Base-by-base conservation (phyloP, 2,113 vertebrate genomes). In the Pachycephala philippinensis region DNA sequence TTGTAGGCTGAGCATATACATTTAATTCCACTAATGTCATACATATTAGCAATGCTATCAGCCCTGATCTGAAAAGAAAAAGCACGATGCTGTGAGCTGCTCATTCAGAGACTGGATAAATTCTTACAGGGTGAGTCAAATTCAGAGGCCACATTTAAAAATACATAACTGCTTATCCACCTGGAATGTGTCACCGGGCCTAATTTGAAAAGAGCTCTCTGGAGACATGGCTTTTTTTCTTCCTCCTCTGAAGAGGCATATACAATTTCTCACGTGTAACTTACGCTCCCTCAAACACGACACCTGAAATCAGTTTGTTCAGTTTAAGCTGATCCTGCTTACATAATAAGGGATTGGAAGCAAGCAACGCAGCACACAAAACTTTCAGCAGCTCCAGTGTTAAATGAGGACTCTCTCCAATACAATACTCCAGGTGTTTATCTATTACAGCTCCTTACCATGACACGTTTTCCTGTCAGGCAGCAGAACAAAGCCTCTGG, bases 391-490 rank as follows among this genome's bases (percentile, higher is more conserved):
- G 12, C 47, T 84, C 49, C 60, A 45, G 64, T 15, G 33, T 33
- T 47, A 75, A 54, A 49, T 18, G 40, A 63, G 65, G 53, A 35
- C 53, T 78, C 16, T 28, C 54, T 75, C 40, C 35, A 18, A 0
- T 7, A 28, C 6, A 35, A 68, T 3, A 14, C 13, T 13, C 17
- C 10, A 31, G 18, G 37, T 0, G 1, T 79, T 82, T 42, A 28
- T 15, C 9, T 54, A 6, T 49, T 45, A 24, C 12, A 61, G 37
- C 31, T 71, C 86, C 98, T 88, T 98, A 99, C 99, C 98, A 56
- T 97, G 98, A 66, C 99, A 99, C 0, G 98, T 98, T 97, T 98
- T 99, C 94, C 98, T 98, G 53, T 99, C 99, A 6, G 99, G 97
- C 63, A 99, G 98, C 81, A 99, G 98, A 82, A 98, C 93, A 31